Percentiles rank a stretch among this genome's conserved stretches.
Evolutionary conservation across 1,140 invertebrate genomes (phyloP).

Genomic region (Piezodorus guildinii): DNA sequence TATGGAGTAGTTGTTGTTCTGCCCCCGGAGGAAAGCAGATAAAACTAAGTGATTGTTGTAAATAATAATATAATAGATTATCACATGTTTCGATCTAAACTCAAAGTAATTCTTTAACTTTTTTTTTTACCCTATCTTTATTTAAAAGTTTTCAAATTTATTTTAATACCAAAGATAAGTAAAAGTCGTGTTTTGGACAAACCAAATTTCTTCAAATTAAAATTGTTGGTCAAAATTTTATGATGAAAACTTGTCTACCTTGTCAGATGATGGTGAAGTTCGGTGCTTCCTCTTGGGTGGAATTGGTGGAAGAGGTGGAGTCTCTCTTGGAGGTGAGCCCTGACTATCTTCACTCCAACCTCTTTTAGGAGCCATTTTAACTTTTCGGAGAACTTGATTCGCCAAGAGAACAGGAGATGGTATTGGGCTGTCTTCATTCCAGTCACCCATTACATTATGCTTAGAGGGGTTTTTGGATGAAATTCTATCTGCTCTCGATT

Average conservation of each 20-base stretch:
- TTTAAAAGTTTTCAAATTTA: too few species aligned
- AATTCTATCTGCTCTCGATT: neutral
- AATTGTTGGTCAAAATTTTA: too few species aligned
- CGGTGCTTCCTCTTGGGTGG: slow-evolving; percentile 18
- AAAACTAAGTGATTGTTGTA: too few species aligned
- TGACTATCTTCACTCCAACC: slow-evolving; percentile 25
- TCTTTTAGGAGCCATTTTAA: slow-evolving; percentile 23
- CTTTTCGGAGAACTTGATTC: slow-evolving; percentile 24
- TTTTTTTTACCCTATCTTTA: too few species aligned
- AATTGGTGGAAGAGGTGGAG: slow-evolving; percentile 16
- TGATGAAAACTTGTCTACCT: neutral
- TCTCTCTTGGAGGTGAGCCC: slow-evolving; percentile 20
- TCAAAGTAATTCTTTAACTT: too few species aligned
- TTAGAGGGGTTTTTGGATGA: neutral
- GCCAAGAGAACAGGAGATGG: slow-evolving; percentile 21
- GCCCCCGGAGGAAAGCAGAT: too few species aligned
- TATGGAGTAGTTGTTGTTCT: too few species aligned
- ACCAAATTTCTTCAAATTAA: too few species aligned
- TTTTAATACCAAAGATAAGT: too few species aligned
- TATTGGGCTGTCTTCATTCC: slow-evolving; percentile 21
- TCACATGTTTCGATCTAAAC: too few species aligned
- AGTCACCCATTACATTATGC: slow-evolving; percentile 16
- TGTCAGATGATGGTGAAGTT: neutral
- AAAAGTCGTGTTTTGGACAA: too few species aligned
- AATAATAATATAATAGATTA: too few species aligned